Base-by-base conservation (phyloP, 2,797 vertebrate genomes). In the Rachycentron canadum region DNA sequence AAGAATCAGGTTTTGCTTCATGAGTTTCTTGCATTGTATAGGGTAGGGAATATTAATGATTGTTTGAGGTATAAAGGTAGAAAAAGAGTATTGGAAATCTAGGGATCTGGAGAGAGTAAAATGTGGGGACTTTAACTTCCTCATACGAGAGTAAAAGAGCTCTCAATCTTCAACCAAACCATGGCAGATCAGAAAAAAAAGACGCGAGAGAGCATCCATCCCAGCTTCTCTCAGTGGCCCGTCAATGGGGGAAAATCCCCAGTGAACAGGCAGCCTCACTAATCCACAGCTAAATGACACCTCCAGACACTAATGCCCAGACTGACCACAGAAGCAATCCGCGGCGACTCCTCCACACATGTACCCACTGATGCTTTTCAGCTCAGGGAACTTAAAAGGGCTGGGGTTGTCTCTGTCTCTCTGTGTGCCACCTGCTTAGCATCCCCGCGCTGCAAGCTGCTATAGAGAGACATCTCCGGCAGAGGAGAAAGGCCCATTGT, bases 361-460 rank as follows among this genome's bases (percentile, higher is more conserved):
- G 82, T 81, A 88, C 91, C 86, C 86, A 55, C 87, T 77, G 86
- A 90, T 86, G 89, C 90, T 87, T 94, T 94, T 92, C 83, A 93
- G 87, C 79, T 30, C 47, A 62, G 71, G 78, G 74, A 79, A 94
- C 92, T 92, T 94, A 82, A 95, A 95, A 94, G 92, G 89, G 82
- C 77, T 59, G 36, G 75, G 79, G 84, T 84, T 36, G 73, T 90
- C 87, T 89, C 90, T 89, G 87, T 90, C 85, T 86, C 83, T 88
- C 86, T 83, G 87, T 86, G 88, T 89, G 92, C 93, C 95, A 95
- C 95, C 95, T 95, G 94, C 94, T 95, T 95, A 91, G 93, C 92
- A 92, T 94, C 91, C 88, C 92, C 71, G 61, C 87, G 61, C 89
- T 65, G 86, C 90, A 87, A 91, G 91, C 92, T 81, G 80, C 93